Evolutionary conservation across 1,140 invertebrate genomes (phyloP), one percentile per base, ranked within the genome.

Genomic region (Drosophila santomea): DNA sequence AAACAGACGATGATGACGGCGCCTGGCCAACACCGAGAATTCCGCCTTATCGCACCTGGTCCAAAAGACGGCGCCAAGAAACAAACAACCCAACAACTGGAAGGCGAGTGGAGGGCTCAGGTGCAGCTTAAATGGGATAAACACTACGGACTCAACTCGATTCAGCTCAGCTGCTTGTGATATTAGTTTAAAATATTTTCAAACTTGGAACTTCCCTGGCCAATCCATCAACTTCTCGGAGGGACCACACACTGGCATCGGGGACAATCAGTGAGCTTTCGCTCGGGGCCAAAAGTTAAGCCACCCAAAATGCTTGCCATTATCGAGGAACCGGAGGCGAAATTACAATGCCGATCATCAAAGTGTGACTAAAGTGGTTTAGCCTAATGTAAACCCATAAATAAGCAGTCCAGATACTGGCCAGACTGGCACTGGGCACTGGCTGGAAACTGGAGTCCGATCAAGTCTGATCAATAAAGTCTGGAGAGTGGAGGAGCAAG

Each of bases 341-440:
- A 74, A 80, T 69, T 75, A 85, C 84, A 88, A 89, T 88, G 84
- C 80, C 79, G 84, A 89, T 90, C 74, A 91, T 90, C 85, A 91
- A 91, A 91, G 89, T 91, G 89, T 91, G 89, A 91, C 89, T 91
- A 91, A 91, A 91, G 78, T 91, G 89, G 89, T 91, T 91, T 91
- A 91, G 89, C 89, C 89, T 91, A 91, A 91, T 91, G 89, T 91
- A 91, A 91, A 89, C 84, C 89, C 89, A 91, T 91, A 91, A 91
- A 91, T 91, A 90, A 80, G 68, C 66, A 54, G 60, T 57, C 62
- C 74, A 76, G 55, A 76, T 67, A 75, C 71, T 48, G 44, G 36
- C 50, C 39, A 43, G 60, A 59, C 36, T 43, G 60, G 66, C 57
- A 59, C 36, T 43, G 60, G 60, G 66, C 57, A 52, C 44, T 39